Conservation (phyloP, 2,113 vertebrate genomes). For the Balaenoptera acutorostrata region DNA sequence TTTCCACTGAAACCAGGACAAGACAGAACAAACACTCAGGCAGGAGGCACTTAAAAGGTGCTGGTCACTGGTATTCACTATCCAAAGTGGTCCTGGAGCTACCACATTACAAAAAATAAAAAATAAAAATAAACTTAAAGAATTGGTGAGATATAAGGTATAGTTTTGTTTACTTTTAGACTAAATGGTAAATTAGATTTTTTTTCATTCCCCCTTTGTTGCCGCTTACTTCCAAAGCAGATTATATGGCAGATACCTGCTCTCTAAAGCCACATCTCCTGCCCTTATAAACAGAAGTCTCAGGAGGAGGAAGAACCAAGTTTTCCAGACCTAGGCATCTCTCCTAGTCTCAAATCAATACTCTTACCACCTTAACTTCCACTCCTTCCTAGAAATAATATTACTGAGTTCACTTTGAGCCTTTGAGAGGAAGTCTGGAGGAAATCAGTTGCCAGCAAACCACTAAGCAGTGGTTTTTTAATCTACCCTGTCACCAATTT, state of each 20-base stretch:
- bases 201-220: neutral
- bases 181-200: neutral
- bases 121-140: neutral
- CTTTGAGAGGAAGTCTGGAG: neutral
- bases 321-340: neutral
- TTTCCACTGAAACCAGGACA: conserved; percentile 1
- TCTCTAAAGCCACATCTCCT: neutral
- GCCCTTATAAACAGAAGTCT: neutral
- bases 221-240: neutral
- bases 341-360: neutral
- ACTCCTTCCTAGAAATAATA: neutral
- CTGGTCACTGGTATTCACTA: neutral
- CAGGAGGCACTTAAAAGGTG: neutral
- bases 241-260: neutral
- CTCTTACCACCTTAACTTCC: neutral
- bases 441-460: neutral
- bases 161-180: neutral
- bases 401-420: accelerated
- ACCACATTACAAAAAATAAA: neutral
- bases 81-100: neutral
- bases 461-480: neutral
- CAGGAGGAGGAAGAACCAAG: neutral
- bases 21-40: neutral
- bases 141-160: neutral
- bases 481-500: neutral